A percentile compares a stretch with the other conserved stretches of the same genome.
Conservation (phyloP, 2,113 vertebrate species). For the Archilochus colubris region DNA sequence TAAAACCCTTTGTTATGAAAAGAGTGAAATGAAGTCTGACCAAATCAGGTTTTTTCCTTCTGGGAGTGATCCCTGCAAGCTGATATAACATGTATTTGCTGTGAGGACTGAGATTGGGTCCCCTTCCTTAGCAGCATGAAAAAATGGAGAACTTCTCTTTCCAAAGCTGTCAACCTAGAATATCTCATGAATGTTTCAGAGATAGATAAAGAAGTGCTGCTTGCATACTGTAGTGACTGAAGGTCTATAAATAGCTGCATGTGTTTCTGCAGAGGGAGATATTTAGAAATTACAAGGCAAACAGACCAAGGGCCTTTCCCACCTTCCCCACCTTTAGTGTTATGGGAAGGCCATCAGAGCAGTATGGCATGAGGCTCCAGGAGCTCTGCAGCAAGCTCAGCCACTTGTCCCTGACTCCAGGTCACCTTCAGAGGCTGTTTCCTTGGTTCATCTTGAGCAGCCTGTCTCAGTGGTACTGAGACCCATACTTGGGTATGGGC, state of each 20-base stretch:
- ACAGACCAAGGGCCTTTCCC: neutral
- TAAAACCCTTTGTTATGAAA: neutral
- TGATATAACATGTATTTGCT: neutral
- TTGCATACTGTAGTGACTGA: neutral
- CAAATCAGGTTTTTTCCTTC: neutral
- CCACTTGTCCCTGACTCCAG: neutral
- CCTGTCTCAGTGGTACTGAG: neutral
- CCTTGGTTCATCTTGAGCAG: neutral
- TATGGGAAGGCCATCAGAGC: neutral
- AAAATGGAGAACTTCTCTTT: neutral
- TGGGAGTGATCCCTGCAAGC: neutral
- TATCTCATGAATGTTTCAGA: neutral
- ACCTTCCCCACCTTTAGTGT: neutral
- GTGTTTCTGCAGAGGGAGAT: neutral
- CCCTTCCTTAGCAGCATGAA: neutral
- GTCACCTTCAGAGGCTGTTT: neutral
- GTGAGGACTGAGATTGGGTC: neutral
- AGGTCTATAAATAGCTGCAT: neutral
- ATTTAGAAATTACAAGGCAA: neutral
- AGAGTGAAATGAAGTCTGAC: neutral
- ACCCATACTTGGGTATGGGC: neutral
- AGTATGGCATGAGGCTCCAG: rapidly evolving
- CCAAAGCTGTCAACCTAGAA: neutral
- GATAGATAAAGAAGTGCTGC: neutral
- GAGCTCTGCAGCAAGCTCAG: neutral